A percentile compares a stretch with the other conserved stretches of the same genome.
phyloP scores from a whole-genome alignment of 2,113 vertebrate species.

The Charadrius vociferus region DNA sequence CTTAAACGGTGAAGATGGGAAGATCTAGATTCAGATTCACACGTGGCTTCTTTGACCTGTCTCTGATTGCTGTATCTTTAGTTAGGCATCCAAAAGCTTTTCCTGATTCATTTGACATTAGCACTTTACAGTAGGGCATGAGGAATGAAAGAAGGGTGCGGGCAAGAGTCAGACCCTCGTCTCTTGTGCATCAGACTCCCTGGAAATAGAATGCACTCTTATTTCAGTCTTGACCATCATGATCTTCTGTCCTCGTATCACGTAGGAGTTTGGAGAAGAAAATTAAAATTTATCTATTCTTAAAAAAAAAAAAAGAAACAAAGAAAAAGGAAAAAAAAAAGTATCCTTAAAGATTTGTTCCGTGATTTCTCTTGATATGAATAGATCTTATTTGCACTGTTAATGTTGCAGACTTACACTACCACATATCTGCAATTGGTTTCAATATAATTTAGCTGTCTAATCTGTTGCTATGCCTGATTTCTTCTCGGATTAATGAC shows the following conservation, averaged over 20 bases:
- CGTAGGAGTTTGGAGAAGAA: not conserved
- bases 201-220: not conserved
- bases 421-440: not conserved
- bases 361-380: not conserved
- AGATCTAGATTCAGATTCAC: not conserved
- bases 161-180: not conserved
- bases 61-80: not conserved
- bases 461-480: not conserved
- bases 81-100: not conserved
- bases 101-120: not conserved
- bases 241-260: not conserved
- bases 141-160: not conserved
- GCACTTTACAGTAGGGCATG: not conserved
- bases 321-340: not conserved
- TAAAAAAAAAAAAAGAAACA: not conserved
- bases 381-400: not conserved
- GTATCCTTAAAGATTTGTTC: not conserved
- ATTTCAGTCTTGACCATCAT: not conserved
- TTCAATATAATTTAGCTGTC: not conserved
- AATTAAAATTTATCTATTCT: not conserved
- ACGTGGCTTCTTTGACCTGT: not conserved
- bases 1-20: not conserved
- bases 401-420: not conserved
- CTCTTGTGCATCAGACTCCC: rapidly evolving
- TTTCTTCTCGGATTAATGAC: not conserved